phyloP scores from a whole-genome alignment of 2,113 vertebrate genomes.

The Syrmaticus mikado region DNA sequence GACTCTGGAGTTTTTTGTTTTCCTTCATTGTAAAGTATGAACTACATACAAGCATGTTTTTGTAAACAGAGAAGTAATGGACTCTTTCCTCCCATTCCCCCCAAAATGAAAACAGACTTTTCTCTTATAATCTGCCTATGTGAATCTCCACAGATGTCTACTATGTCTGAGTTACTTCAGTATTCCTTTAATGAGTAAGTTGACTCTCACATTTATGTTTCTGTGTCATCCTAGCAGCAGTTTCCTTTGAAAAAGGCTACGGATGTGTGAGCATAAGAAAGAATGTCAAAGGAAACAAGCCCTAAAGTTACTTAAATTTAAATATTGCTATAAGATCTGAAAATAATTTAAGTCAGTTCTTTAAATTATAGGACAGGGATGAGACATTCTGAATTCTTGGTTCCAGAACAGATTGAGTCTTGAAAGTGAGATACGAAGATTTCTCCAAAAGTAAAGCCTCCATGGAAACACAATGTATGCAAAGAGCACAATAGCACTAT shows the following conservation, averaged over 20 bases:
- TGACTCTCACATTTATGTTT: background rate
- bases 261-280: background rate
- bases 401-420: background rate
- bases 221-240: background rate
- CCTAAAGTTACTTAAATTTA: background rate
- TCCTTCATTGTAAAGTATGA: background rate
- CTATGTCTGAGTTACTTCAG: background rate
- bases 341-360: background rate
- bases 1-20: fast-evolving
- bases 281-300: background rate
- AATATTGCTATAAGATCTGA: background rate
- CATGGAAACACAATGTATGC: too few relatives aligned
- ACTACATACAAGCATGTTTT: background rate
- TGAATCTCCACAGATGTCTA: background rate
- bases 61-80: background rate
- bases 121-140: background rate
- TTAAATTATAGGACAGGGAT: background rate
- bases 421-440: background rate
- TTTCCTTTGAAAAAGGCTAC: background rate
- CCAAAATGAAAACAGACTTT: background rate
- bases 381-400: background rate
- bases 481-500: too few relatives aligned
- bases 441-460: too few relatives aligned
- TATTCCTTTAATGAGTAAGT: background rate
- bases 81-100: background rate